Evolutionary conservation across 2,113 vertebrate genomes (phyloP).

Genomic region (Uria lomvia): DNA sequence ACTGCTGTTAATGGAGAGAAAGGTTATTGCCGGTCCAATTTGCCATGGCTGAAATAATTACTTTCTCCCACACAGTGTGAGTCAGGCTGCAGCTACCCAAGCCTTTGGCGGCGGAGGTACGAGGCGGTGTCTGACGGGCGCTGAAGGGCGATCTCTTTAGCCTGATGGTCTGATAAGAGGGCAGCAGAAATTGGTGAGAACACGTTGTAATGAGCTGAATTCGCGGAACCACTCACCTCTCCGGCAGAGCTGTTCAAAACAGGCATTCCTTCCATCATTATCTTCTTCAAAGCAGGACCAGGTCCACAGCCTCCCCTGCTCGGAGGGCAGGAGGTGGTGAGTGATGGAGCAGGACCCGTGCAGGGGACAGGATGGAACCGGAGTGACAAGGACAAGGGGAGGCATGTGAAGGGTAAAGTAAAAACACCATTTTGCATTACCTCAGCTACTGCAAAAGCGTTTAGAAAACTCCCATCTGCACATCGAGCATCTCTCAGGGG

Average conservation of each 20-base stretch:
- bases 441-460: background rate
- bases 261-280: background rate
- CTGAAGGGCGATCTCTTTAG: background rate
- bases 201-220: background rate
- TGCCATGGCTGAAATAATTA: background rate
- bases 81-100: conserved; percentile 26
- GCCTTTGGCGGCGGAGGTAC: background rate
- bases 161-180: background rate
- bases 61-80: conserved; percentile 46
- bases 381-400: background rate
- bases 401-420: background rate
- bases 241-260: background rate
- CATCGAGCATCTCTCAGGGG: background rate
- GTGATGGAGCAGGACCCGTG: fast-evolving
- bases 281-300: background rate
- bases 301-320: background rate
- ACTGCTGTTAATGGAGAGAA: background rate
- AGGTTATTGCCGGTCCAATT: conserved; percentile 7
- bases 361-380: background rate
- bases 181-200: background rate
- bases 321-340: background rate
- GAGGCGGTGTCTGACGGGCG: background rate
- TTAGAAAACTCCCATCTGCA: background rate
- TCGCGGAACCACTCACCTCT: fast-evolving
- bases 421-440: background rate